phyloP scores from a whole-genome alignment of 2,797 vertebrate species.

The Brachymystax lenok region DNA sequence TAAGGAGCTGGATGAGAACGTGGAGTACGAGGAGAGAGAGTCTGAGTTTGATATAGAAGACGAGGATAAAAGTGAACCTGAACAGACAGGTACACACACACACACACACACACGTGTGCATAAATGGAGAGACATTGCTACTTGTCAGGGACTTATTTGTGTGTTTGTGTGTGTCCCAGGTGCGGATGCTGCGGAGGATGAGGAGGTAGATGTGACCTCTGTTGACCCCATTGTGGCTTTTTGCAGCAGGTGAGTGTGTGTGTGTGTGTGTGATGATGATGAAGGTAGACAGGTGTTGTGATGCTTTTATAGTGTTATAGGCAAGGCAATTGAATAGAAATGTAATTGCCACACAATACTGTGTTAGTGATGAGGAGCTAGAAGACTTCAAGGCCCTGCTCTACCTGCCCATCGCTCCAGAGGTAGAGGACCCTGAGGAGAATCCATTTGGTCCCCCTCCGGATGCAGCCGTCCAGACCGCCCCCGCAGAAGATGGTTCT shows the following conservation, averaged over 20 bases:
- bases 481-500: conserved; percentile 77
- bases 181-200: conserved; percentile 95
- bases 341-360: neutral
- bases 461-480: conserved; percentile 78
- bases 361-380: conserved; percentile 89
- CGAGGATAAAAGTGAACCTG: conserved; percentile 97
- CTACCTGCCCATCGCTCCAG: conserved; percentile 95
- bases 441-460: conserved; percentile 95
- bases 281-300: neutral
- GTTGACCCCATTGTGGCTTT: conserved; percentile 96
- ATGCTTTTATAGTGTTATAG: neutral
- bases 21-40: conserved; percentile 96
- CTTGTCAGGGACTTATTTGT: neutral
- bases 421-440: conserved; percentile 97
- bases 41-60: conserved; percentile 98
- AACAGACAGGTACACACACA: conserved; percentile 86
- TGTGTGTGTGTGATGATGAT: neutral
- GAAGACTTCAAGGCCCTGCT: conserved; percentile 94
- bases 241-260: conserved; percentile 89
- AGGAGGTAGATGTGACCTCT: conserved; percentile 95
- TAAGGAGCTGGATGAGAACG: conserved; percentile 96
- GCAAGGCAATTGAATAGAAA: neutral
- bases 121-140: neutral
- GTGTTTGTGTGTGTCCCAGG: conserved; percentile 68
- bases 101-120: conserved; percentile 2